Evolutionary conservation across 2,888 invertebrate genomes (phyloP).

Genomic region (Erpobdella octoculata): DNA sequence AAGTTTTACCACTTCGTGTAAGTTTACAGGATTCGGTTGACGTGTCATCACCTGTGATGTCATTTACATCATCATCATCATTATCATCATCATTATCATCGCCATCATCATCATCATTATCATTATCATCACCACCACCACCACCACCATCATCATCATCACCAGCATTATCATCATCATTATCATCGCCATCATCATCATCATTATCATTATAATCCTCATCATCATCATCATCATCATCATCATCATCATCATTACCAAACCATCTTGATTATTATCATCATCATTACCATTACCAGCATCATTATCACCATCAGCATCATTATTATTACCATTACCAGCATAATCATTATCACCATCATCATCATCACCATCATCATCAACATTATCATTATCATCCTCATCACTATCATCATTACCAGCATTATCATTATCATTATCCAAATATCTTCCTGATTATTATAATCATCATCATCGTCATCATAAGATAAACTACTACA

Average conservation of each 20-base stretch:
- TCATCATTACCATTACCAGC: no score
- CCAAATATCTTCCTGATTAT: no score
- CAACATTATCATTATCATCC: no score
- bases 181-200: not conserved
- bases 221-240: slow-evolving; percentile 17
- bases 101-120: not conserved
- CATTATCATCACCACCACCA: not conserved
- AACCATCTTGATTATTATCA: no score
- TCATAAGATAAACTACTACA: no score
- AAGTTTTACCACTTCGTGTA: not conserved
- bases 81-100: not conserved
- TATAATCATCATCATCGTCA: no score
- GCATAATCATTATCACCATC: no score
- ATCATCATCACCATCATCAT: no score
- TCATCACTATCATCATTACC: no score
- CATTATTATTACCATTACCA: no score
- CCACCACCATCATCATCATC: slow-evolving; percentile 8
- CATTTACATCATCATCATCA: not conserved
- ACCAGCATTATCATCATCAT: not conserved
- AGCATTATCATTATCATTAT: no score
- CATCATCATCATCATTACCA: not conserved
- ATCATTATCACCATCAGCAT: no score
- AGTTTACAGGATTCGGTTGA: not conserved
- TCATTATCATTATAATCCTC: not conserved
- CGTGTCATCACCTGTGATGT: not conserved